Evolutionary conservation across 2,797 vertebrate genomes (phyloP).

Genomic region (Margarornis squamiger): DNA sequence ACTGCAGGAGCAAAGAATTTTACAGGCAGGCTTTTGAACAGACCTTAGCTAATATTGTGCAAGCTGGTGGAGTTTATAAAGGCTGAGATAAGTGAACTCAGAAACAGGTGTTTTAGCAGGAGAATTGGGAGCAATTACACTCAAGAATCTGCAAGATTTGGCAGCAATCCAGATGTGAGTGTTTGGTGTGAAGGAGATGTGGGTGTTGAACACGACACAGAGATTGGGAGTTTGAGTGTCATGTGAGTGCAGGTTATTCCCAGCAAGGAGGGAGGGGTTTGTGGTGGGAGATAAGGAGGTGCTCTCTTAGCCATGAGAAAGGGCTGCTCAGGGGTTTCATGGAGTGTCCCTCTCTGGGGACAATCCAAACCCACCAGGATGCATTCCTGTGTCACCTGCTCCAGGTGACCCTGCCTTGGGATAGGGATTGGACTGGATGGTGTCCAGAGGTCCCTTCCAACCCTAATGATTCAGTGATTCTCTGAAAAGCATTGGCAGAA

Average conservation of each 20-base stretch:
- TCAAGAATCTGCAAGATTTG: not conserved
- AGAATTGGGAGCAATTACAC: not conserved
- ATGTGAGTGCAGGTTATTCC: rapidly evolving
- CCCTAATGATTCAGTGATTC: rapidly evolving
- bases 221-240: not conserved
- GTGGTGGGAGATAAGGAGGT: conserved; percentile 16
- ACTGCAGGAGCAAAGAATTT: not conserved
- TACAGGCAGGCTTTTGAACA: not conserved
- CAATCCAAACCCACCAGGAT: not conserved
- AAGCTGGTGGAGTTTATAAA: not conserved
- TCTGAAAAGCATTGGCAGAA: not conserved
- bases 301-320: not conserved
- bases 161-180: not conserved
- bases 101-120: not conserved
- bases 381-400: not conserved
- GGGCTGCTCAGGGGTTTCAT: not conserved
- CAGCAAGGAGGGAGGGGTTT: not conserved
- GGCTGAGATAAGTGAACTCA: not conserved
- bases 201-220: rapidly evolving
- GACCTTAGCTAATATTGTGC: not conserved
- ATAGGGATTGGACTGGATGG: not conserved
- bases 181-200: not conserved
- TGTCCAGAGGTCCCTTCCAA: not conserved
- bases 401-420: not conserved
- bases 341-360: not conserved